Evolutionary conservation across 2,797 vertebrate genomes (phyloP), one percentile per base, ranked within the genome.

Genomic region (Xenentodon cancila): DNA sequence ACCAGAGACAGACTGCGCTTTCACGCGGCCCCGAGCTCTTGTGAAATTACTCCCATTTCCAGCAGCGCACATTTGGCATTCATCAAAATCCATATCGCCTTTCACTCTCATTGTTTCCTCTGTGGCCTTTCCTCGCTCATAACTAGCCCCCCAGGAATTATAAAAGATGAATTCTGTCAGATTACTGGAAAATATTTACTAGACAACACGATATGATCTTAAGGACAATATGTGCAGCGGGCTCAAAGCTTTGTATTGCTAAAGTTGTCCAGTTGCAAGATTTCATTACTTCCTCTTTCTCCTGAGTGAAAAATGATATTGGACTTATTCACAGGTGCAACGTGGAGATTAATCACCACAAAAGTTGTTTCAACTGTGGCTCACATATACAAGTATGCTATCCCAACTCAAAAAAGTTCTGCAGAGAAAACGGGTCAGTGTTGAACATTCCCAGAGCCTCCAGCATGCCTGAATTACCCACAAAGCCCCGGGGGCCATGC

Each of bases 81-180:
- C 81, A 84, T 89, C 82, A 89, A 80, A 89, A 89, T 85, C 64
- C 46, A 87, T 88, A 89, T 89, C 82, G 54, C 59, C 85, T 91
- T 87, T 87, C 85, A 66, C 11, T 59, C 71, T 17, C 58, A 18
- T 34, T 30, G 71, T 58, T 70, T 53, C 73, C 80, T 68, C 64
- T 40, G 64, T 50, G 78, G 80, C 54, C 58, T 15, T 25, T 69
- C 84, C 78, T 73, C 68, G 25, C 70, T 42, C 64, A 2, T 69
- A 83, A 86, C 73, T 45, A 69, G 52, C 55, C 79, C 15, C 77
- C 25, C 3, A 81, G 75, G 88, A 73, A 79, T 75, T 69, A 89
- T 85, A 81, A 84, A 81, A 65, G 48, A 46, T 46, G 45, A 62
- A 77, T 46, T 66, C 57, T 65, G 68, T 56, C 2, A 25, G 66